These are phyloP conservation scores for Bombylius major DNA, from an alignment of 2,888 invertebrate species.

Conservation along the genomic window DNA sequence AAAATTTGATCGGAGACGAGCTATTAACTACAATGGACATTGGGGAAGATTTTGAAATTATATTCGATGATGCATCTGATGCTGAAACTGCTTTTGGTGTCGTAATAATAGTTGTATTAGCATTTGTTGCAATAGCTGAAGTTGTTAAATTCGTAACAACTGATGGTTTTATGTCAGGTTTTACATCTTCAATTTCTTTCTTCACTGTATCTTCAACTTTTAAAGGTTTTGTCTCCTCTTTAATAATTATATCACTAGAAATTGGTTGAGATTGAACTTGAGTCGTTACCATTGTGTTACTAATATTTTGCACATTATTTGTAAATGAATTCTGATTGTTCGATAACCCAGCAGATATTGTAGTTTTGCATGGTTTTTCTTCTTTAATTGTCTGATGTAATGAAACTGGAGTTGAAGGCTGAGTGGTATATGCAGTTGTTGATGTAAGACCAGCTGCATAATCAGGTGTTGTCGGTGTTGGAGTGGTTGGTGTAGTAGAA, in stretches of 20 bases:
- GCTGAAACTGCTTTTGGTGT: too few species aligned
- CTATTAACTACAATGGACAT: not conserved
- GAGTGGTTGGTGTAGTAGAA: conserved; percentile 25
- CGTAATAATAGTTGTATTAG: not conserved
- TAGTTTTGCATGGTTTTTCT: conserved; percentile 6
- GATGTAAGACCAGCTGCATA: conserved; percentile 68
- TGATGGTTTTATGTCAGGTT: not conserved
- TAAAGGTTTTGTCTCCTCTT: not conserved
- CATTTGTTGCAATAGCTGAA: not conserved
- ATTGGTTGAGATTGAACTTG: not conserved
- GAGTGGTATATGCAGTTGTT: conserved; percentile 37
- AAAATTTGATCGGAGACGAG: conserved; percentile 3
- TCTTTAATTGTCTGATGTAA: conserved; percentile 11
- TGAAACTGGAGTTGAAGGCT: conserved; percentile 35
- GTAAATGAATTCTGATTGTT: not conserved
- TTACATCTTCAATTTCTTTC: conserved; percentile 28
- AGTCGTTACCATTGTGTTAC: conserved; percentile 1
- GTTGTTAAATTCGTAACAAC: not conserved
- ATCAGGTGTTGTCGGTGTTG: conserved; percentile 52
- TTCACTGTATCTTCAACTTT: conserved; percentile 19
- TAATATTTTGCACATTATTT: conserved; percentile 6
- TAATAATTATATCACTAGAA: not conserved
- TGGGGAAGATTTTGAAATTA: not conserved
- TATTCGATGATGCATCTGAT: not conserved
- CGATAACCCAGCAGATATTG: not conserved